Base-by-base conservation (phyloP, 2,797 vertebrate genomes). In the Premnoplex brunnescens region DNA sequence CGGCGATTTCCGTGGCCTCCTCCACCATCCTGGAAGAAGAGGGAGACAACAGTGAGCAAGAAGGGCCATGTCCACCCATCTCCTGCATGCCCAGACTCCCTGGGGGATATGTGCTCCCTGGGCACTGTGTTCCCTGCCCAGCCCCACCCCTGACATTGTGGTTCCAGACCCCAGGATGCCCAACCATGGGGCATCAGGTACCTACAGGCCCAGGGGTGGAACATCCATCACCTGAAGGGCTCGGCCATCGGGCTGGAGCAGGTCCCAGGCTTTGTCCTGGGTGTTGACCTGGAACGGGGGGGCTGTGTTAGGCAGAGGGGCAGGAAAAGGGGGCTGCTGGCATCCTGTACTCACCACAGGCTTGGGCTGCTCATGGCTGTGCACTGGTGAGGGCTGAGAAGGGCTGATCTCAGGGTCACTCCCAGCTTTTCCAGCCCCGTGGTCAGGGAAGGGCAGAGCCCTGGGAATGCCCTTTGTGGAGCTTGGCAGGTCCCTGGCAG, bases 191-290 rank as follows among this genome's bases (percentile, higher is more conserved):
- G 27, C 46, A n/a, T 2, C 26, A 12, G 86, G 32, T 85, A 97
- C 98, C 96, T 90, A 99, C 99, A 97, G 95, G 93, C 98, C 99
- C 59, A 99, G 97, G 43, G 97, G 97, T 1, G 96, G 85, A 36
- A 99, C 97, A 21, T 96, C 96, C 78, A 98, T 87, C 71, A 96
- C 96, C 2, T 93, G 97, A 44, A 98, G 95, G 73, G 96, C 91
- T 95, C 95, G 91, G 71, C 94, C 55, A 0, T 85, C 78, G 2
- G 97, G 94, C 80, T 27, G 88, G 39, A 99, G 97, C 87, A 99
- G 96, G 94, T 99, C 99, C 88, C 88, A 90, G 58, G 97, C 97
- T 55, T 89, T 97, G 74, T 98, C 97, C 0, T 98, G 98, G 54
- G 93, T 85, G 49, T 97, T 95, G 96, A 99, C 98, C 99, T 99